A percentile compares a stretch with the other conserved stretches of the same genome.
Evolutionary conservation across 2,113 vertebrate genomes (phyloP).

Genomic region (Sorex fumeus): DNA sequence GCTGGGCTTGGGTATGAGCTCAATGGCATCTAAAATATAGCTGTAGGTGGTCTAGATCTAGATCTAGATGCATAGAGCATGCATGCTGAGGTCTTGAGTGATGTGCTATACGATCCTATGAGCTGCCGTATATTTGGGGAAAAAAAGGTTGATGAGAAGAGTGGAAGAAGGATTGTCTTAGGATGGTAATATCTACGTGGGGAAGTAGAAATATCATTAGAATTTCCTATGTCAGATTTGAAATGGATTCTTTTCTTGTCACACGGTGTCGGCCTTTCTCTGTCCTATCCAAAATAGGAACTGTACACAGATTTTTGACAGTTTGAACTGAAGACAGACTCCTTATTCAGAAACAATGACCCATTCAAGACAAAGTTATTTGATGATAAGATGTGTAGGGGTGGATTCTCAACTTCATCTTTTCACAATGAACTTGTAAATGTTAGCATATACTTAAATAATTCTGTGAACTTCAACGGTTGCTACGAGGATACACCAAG

Average conservation of each 20-base stretch:
- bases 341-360: not conserved
- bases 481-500: not conserved
- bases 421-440: not conserved
- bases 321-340: too few relatives aligned
- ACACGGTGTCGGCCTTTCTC: not conserved
- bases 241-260: not conserved
- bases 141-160: not conserved
- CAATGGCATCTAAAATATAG: too few relatives aligned
- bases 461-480: not conserved
- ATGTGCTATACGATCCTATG: not conserved
- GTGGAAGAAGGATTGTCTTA: not conserved
- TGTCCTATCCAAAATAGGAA: not conserved
- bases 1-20: not conserved
- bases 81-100: not conserved
- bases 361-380: not conserved
- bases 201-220: not conserved
- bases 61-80: too few relatives aligned
- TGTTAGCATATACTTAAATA: not conserved
- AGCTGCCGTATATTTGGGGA: not conserved
- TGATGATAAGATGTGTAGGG: not conserved
- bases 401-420: not conserved
- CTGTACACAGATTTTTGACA: not conserved
- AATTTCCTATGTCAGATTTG: slow-evolving; percentile 10
- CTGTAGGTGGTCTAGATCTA: too few relatives aligned
- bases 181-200: not conserved